Base-by-base conservation (phyloP, 2,113 vertebrate genomes). In the Hydrolagus affinis region DNA sequence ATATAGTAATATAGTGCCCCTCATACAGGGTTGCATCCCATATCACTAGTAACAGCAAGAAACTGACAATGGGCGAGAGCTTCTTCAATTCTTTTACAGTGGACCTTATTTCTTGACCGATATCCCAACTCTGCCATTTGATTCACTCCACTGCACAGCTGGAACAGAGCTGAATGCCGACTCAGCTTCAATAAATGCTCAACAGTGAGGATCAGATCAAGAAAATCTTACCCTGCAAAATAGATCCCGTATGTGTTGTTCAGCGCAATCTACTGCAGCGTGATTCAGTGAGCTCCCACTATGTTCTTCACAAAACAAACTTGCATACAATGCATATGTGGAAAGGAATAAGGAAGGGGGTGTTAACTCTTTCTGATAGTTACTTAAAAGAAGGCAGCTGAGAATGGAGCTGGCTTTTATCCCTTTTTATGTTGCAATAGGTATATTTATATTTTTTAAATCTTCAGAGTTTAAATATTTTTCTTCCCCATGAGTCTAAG, bases 221-320 rank as follows among this genome's bases (percentile, higher is more conserved):
- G 25, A 66, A 64, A 66, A 83, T 28, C 25, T 68, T 80, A 80
- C 60, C 60, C 60, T 66, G 15, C 25, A 66, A 83, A 66, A 83
- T 66, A 68, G 21, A 25, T 83, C 62, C 76, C 76, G 62, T 62
- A 80, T 83, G 76, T 78, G 25, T 10, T 17, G 8, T 83, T 83
- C 15, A 64, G 25, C 62, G 19, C 17, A 75, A 32, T 17, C 66
- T 64, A 62, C 78, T 83, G 32, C 25, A 12, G 66, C 4, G 12
- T 32, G 60, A 83, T 60, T 68, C 59, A 80, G 64, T 28, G 15
- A 28, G 64, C 23, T 64, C 2, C 28, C 28, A 17, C 7, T 25
- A n/a, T 64, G 59, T 7, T 64, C 30, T 80, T 64, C 10, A 64
- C 25, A 9, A 44, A 44, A 44, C 6, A 44, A 44, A 44, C 44